A percentile compares a stretch with the other conserved stretches of the same genome.
These are phyloP conservation scores for Hirtodrosophila trivittata DNA, from an alignment of 2,888 invertebrate species.

Conservation along the genomic window DNA sequence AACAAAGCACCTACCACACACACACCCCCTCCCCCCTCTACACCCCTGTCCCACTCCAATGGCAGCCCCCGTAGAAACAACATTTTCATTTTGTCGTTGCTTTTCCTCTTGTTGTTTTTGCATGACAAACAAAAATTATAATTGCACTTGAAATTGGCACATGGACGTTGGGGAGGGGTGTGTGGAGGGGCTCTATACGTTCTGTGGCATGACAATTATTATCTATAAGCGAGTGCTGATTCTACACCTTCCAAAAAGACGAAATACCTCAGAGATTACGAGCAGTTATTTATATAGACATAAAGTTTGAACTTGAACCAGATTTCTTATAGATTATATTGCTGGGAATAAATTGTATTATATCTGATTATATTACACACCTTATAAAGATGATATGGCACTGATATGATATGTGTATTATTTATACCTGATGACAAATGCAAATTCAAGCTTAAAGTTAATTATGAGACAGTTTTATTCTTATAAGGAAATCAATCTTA, in stretches of 20 bases:
- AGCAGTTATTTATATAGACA: slow-evolving; percentile 18
- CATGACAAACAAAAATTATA: slow-evolving; percentile 78
- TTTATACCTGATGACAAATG: no score
- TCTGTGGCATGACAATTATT: slow-evolving; percentile 9
- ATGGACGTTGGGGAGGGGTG: not conserved
- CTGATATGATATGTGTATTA: no score
- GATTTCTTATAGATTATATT: slow-evolving; percentile 19
- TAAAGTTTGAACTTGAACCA: slow-evolving; percentile 45
- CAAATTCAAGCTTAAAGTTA: no score
- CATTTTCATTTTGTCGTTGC: slow-evolving; percentile 46
- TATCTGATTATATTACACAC: no score
- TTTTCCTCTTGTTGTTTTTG: slow-evolving; percentile 54
- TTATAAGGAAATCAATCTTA: no score
- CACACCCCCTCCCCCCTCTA: not conserved
- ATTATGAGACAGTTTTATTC: no score
- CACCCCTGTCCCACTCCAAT: not conserved
- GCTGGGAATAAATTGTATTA: not conserved
- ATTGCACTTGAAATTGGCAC: slow-evolving; percentile 76
- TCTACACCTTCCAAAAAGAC: slow-evolving; percentile 33
- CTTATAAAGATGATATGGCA: no score
- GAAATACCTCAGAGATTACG: no score
- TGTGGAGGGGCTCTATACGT: no score
- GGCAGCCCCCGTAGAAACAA: slow-evolving; percentile 18
- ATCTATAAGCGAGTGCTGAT: slow-evolving; percentile 38
- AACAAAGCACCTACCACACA: not conserved